Evolutionary conservation across 2,888 invertebrate genomes (phyloP).

Genomic region (Watsonalla cultraria): DNA sequence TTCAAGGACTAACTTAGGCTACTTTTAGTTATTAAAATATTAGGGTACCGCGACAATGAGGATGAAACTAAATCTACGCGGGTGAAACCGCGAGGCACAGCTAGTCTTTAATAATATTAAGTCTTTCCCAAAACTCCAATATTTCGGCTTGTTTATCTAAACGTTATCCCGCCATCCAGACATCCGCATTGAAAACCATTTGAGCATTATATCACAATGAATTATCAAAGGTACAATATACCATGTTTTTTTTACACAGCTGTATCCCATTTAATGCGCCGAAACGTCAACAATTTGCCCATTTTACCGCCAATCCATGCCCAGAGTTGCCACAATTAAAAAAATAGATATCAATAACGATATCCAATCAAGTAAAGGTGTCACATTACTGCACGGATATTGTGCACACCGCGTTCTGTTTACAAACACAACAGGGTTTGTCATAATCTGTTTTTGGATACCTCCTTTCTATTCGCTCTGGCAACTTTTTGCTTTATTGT

Average conservation of each 20-base stretch:
- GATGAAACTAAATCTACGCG: too few species aligned
- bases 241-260: constrained; percentile 41
- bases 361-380: constrained; percentile 70
- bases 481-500: constrained; percentile 59
- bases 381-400: constrained; percentile 65
- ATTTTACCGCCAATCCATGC: constrained; percentile 55
- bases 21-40: too few species aligned
- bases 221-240: constrained; percentile 39
- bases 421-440: constrained; percentile 78
- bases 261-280: constrained; percentile 41
- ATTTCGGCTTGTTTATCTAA: constrained; percentile 3
- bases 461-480: constrained; percentile 66
- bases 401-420: constrained; percentile 58
- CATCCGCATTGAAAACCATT: constrained; percentile 31
- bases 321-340: constrained; percentile 51
- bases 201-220: constrained; percentile 26
- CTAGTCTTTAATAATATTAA: too few species aligned
- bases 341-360: constrained; percentile 62
- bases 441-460: constrained; percentile 75
- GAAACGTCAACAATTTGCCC: constrained; percentile 73
- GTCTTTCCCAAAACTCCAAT: background rate
- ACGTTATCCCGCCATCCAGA: constrained; percentile 26
- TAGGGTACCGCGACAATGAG: too few species aligned
- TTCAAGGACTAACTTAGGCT: too few species aligned
- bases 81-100: too few species aligned